These are phyloP conservation scores for Theristus sp. DNA, from an alignment of 2,888 invertebrate genomes.

Conservation along the genomic window DNA sequence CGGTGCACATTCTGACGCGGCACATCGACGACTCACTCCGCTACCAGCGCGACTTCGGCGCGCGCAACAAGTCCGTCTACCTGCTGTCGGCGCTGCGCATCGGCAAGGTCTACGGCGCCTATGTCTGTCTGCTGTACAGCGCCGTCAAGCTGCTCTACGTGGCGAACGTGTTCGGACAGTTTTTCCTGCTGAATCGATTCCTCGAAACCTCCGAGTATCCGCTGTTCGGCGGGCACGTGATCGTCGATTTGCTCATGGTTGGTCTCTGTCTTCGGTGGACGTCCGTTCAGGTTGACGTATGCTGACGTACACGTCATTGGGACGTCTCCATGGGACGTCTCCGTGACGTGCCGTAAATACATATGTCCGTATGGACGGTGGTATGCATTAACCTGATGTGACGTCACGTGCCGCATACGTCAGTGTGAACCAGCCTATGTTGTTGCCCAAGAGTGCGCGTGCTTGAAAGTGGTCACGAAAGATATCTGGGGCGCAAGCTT, in stretches of 20 bases:
- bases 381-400: too few relatives aligned
- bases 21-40: conserved; percentile 36
- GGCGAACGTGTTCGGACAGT: conserved; percentile 33
- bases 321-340: too few relatives aligned
- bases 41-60: conserved; percentile 26
- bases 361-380: too few relatives aligned
- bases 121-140: conserved; percentile 30
- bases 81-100: conserved; percentile 11
- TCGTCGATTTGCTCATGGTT: conserved; percentile 32
- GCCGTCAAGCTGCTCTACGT: conserved; percentile 31
- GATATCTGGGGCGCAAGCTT: too few relatives aligned
- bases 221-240: conserved; percentile 33
- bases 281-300: background rate
- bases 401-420: too few relatives aligned
- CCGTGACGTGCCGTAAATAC: too few relatives aligned
- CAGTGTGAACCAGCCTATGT: too few relatives aligned
- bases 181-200: conserved; percentile 35
- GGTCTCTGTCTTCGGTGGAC: background rate
- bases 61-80: conserved; percentile 16
- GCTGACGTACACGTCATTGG: background rate
- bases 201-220: conserved; percentile 31
- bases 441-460: too few relatives aligned
- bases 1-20: conserved; percentile 35
- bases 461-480: too few relatives aligned
- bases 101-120: conserved; percentile 35